phyloP scores from a whole-genome alignment of 2,797 vertebrate genomes.

The Clarias pachynema region DNA sequence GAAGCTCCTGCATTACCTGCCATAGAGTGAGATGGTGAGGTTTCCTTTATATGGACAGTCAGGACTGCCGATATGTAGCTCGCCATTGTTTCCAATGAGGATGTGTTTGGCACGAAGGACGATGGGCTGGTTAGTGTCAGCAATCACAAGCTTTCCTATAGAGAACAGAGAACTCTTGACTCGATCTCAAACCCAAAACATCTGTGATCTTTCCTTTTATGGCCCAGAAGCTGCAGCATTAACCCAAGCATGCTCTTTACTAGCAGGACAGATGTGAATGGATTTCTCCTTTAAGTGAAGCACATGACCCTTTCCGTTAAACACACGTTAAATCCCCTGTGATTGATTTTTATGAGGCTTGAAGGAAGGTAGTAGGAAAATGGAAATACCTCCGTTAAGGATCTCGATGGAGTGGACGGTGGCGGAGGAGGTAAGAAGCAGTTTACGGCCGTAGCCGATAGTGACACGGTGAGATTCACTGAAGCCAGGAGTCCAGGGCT shows the following conservation, averaged over 20 bases:
- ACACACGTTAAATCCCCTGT: background rate
- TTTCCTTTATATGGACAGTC: slow-evolving; percentile 88
- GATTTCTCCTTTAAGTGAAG: slow-evolving; percentile 10
- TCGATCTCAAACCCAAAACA: background rate
- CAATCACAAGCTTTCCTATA: slow-evolving; percentile 89
- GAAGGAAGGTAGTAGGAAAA: background rate
- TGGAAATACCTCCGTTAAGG: slow-evolving; percentile 79
- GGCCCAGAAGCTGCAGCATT: background rate
- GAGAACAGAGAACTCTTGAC: slow-evolving; percentile 30
- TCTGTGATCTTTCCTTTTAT: background rate
- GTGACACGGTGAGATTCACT: slow-evolving; percentile 72
- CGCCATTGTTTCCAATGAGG: slow-evolving; percentile 85
- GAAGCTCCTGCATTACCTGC: slow-evolving; percentile 77
- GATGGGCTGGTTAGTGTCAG: slow-evolving; percentile 79
- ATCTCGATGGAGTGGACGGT: slow-evolving; percentile 90
- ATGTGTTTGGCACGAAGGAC: slow-evolving; percentile 86
- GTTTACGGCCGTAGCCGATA: slow-evolving; percentile 76
- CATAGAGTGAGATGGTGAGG: slow-evolving; percentile 86
- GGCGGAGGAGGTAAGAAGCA: slow-evolving; percentile 85
- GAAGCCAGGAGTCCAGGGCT: slow-evolving; percentile 87
- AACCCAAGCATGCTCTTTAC: background rate
- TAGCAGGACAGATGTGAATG: background rate
- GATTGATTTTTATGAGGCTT: background rate
- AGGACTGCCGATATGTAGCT: slow-evolving; percentile 87
- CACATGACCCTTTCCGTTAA: slow-evolving; percentile 4